These are phyloP conservation scores for Myrmecobius fasciatus DNA, from an alignment of 2,113 vertebrate species.

Conservation along the genomic window DNA sequence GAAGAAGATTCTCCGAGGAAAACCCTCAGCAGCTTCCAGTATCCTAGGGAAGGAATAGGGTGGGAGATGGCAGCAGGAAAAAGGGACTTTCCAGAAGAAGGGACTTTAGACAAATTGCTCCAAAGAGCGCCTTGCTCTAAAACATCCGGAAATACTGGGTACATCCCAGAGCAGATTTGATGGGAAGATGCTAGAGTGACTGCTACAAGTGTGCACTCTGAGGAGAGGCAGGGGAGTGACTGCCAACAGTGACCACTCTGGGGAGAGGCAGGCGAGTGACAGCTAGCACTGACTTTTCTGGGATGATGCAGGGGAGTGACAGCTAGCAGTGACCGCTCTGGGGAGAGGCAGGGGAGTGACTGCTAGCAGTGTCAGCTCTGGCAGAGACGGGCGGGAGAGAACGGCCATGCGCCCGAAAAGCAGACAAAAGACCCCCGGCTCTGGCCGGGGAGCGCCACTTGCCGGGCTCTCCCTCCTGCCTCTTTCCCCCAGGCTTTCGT, in stretches of 20 bases:
- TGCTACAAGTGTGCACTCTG: too few relatives aligned
- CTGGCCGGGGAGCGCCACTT: background rate
- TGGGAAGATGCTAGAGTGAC: background rate
- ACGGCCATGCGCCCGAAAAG: background rate
- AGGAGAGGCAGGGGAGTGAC: too few relatives aligned
- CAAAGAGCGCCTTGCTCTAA: background rate
- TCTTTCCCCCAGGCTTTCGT: background rate
- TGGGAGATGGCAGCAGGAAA: background rate
- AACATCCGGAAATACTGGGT: conserved; percentile 44
- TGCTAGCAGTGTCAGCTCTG: background rate
- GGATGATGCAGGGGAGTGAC: too few relatives aligned
- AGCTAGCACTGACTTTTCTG: too few relatives aligned
- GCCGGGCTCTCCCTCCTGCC: background rate
- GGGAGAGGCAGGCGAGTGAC: too few relatives aligned
- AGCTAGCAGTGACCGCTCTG: too few relatives aligned
- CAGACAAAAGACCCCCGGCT: conserved; percentile 31
- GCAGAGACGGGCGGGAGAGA: background rate
- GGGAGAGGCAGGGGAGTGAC: too few relatives aligned
- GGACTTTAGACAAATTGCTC: background rate
- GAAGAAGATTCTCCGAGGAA: background rate
- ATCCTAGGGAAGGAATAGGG: background rate
- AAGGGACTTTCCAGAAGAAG: background rate
- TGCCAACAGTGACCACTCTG: too few relatives aligned
- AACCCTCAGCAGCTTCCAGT: background rate
- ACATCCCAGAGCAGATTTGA: background rate